A percentile compares a stretch with the other conserved stretches of the same genome.
Conservation (phyloP, 64 coral and sea anemone species). For the Montipora cactus region DNA sequence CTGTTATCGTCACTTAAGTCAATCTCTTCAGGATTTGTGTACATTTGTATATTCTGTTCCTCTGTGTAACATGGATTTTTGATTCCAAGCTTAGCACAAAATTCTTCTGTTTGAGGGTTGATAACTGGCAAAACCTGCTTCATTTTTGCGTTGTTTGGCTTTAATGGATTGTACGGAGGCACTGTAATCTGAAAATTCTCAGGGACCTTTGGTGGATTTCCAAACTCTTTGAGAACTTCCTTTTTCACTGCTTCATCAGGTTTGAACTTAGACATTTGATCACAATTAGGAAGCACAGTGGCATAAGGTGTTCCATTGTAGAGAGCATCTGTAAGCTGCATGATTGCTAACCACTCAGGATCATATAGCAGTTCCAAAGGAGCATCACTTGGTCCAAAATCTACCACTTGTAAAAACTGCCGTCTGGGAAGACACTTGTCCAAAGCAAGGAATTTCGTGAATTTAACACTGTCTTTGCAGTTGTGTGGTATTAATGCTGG, state of each 20-base stretch:
- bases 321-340: slow-evolving; percentile 76
- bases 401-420: slow-evolving; percentile 92
- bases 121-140: not conserved
- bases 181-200: slow-evolving; percentile 86
- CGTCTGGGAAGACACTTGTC: slow-evolving; percentile 98
- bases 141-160: slow-evolving; percentile 59
- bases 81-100: slow-evolving; percentile 87
- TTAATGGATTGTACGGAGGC: slow-evolving; percentile 59
- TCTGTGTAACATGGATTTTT: slow-evolving; percentile 73
- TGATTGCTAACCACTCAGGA: slow-evolving; percentile 91
- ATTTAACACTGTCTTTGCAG: slow-evolving; percentile 40
- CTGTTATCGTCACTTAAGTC: slow-evolving; percentile 58
- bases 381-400: slow-evolving; percentile 70
- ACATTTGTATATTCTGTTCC: slow-evolving; percentile 12
- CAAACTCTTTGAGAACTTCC: slow-evolving; percentile 64
- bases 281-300: slow-evolving; percentile 70
- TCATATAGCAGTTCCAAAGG: slow-evolving; percentile 88
- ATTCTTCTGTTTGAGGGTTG: slow-evolving; percentile 89
- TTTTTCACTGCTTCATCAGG: slow-evolving; percentile 65
- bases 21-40: slow-evolving; percentile 83
- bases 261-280: slow-evolving; percentile 57
- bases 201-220: slow-evolving; percentile 71
- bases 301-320: slow-evolving; percentile 65
- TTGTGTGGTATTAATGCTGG: slow-evolving; percentile 88
- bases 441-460: slow-evolving; percentile 94